These are phyloP conservation scores for Dolichoris vasculosae DNA, from an alignment of 1,140 invertebrate species.

Conservation along the genomic window DNA sequence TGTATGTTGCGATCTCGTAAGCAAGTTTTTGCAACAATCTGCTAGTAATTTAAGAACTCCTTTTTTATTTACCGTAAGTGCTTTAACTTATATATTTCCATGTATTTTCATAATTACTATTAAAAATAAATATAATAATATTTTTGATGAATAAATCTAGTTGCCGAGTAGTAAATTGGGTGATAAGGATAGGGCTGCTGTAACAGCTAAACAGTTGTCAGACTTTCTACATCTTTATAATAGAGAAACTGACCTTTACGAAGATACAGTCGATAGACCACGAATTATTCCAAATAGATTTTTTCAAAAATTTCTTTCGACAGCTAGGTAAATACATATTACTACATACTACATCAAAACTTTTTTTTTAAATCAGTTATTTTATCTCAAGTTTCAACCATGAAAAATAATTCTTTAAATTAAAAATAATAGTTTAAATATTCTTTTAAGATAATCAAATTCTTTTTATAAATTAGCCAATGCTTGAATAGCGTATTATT, in stretches of 20 bases:
- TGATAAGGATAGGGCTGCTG: slow-evolving; percentile 88
- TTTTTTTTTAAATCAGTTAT: too few relatives aligned
- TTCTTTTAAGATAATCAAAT: too few relatives aligned
- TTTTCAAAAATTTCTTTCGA: slow-evolving; percentile 77
- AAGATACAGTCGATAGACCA: slow-evolving; percentile 80
- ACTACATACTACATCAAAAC: background rate
- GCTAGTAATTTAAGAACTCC: slow-evolving; percentile 85
- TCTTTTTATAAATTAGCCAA: too few relatives aligned
- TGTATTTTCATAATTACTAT: background rate
- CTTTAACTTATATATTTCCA: background rate
- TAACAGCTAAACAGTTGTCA: slow-evolving; percentile 92
- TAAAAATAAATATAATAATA: slow-evolving; percentile 28
- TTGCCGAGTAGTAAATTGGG: slow-evolving; percentile 84
- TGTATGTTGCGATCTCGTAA: slow-evolving; percentile 79
- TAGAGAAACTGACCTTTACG: slow-evolving; percentile 86
- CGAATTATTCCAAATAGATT: slow-evolving; percentile 77
- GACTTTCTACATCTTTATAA: slow-evolving; percentile 94
- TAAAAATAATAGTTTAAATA: too few relatives aligned
- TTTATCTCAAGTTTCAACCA: too few relatives aligned
- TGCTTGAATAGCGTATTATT: too few relatives aligned
- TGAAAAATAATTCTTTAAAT: too few relatives aligned
- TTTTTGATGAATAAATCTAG: slow-evolving; percentile 66
- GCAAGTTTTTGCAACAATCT: slow-evolving; percentile 89
- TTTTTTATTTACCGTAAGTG: slow-evolving; percentile 80
- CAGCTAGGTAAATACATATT: slow-evolving; percentile 67